Evolutionary conservation across 64 coral and sea anemone genomes (phyloP).

Genomic region (Catalaphyllia jardinei): DNA sequence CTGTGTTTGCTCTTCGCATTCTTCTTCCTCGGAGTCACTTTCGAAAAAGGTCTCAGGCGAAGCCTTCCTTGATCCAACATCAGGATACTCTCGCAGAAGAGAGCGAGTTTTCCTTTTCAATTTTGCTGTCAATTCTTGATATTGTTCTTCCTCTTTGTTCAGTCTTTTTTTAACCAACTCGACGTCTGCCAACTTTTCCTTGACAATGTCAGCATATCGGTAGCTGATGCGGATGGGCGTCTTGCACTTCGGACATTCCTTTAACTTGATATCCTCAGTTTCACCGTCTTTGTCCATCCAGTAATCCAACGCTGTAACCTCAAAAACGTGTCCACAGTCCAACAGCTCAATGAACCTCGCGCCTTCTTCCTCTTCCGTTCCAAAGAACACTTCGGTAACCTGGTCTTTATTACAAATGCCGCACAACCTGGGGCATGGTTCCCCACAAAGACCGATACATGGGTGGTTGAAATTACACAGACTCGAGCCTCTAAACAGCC

Average conservation of each 20-base stretch:
- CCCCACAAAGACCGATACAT: slow-evolving; percentile 70
- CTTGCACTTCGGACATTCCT: slow-evolving; percentile 74
- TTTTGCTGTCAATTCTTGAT: not conserved
- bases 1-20: not conserved
- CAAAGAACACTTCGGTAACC: slow-evolving; percentile 50
- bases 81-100: not conserved
- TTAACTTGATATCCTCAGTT: slow-evolving; percentile 60
- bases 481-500: not conserved
- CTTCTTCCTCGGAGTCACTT: not conserved
- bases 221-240: slow-evolving; percentile 69
- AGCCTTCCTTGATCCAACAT: not conserved
- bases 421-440: slow-evolving; percentile 64
- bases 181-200: slow-evolving; percentile 63
- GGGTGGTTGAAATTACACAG: slow-evolving; percentile 23
- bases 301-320: slow-evolving; percentile 54
- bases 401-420: slow-evolving; percentile 49
- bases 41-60: not conserved
- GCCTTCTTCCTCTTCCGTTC: slow-evolving; percentile 41
- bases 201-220: slow-evolving; percentile 83
- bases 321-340: slow-evolving; percentile 65
- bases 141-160: slow-evolving; percentile 46
- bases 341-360: slow-evolving; percentile 60
- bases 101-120: not conserved
- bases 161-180: slow-evolving; percentile 66
- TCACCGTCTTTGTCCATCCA: slow-evolving; percentile 41